Percentiles rank a stretch among this genome's conserved stretches.
These are phyloP conservation scores for Arrhamphus sclerolepis DNA, from an alignment of 2,797 vertebrate genomes.

Conservation along the genomic window DNA sequence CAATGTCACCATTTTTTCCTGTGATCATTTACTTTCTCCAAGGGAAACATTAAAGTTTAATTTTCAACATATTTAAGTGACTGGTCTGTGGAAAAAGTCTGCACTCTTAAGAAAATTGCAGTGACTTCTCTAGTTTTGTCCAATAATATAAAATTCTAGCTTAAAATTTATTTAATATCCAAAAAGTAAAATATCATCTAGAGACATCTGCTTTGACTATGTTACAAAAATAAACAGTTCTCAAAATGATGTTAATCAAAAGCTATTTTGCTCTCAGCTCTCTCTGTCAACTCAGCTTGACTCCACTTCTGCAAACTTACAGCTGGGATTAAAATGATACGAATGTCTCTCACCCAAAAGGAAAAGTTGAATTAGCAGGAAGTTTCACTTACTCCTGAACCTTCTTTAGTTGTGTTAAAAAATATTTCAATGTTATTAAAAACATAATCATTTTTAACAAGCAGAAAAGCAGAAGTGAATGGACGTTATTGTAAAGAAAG, in stretches of 20 bases:
- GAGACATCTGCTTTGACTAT: constrained; percentile 20
- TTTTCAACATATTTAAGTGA: no score
- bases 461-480: no score
- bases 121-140: constrained; percentile 5
- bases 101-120: no score
- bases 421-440: constrained; percentile 13
- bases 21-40: no score
- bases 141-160: constrained; percentile 10
- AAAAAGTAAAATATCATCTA: constrained; percentile 37
- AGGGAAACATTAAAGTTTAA: no score
- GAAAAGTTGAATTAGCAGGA: constrained; percentile 31
- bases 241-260: constrained; percentile 58
- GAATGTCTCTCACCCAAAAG: constrained; percentile 28
- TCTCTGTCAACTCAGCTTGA: constrained; percentile 55
- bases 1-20: no score
- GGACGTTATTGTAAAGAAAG: no score
- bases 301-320: constrained; percentile 40
- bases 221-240: constrained; percentile 35
- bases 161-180: constrained; percentile 23
- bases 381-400: constrained; percentile 16
- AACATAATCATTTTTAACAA: no score
- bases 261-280: constrained; percentile 44
- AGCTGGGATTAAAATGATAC: constrained; percentile 48
- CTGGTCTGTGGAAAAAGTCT: no score
- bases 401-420: constrained; percentile 22